A percentile compares a stretch with the other conserved stretches of the same genome.
These are phyloP conservation scores for Drosophila nr. medialis DNA, from an alignment of 2,888 invertebrate species.

Conservation along the genomic window DNA sequence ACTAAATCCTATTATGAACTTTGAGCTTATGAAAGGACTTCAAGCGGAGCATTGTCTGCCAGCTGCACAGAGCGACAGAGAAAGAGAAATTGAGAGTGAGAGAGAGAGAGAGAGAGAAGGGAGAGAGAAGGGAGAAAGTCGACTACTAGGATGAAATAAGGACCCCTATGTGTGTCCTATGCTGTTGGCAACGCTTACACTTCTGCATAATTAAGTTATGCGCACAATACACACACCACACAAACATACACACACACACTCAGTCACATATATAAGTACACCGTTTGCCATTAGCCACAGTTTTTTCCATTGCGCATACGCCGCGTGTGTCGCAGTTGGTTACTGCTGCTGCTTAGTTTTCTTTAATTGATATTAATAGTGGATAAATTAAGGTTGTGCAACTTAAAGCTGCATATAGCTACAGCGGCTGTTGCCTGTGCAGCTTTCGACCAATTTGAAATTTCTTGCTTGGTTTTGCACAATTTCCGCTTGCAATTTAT, in stretches of 20 bases:
- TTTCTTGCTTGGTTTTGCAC: constrained; percentile 71
- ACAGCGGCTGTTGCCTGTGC: constrained; percentile 33
- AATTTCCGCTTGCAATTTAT: constrained; percentile 70
- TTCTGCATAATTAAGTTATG: constrained; percentile 79
- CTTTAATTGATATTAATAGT: constrained; percentile 72
- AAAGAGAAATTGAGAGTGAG: not conserved
- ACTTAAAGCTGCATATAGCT: constrained; percentile 26
- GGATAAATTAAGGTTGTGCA: constrained; percentile 56
- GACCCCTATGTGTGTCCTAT: constrained; percentile 33
- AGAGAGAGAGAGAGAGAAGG: not conserved
- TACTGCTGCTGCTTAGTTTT: constrained; percentile 33
- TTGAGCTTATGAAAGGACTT: constrained; percentile 77
- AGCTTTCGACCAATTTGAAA: constrained; percentile 62
- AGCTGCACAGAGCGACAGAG: constrained; percentile 7
- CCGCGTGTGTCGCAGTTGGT: constrained; percentile 43
- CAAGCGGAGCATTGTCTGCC: constrained; percentile 73
- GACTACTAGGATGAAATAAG: constrained; percentile 17
- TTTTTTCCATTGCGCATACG: constrained; percentile 67
- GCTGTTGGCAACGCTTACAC: constrained; percentile 68
- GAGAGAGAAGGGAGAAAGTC: constrained; percentile 28
- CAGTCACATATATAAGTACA: constrained; percentile 18
- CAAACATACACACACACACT: constrained; percentile 2
- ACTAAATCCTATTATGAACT: constrained; percentile 78
- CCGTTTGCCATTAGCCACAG: constrained; percentile 52
- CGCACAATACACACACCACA: constrained; percentile 49